These are phyloP conservation scores for Notiomystis cincta DNA, from an alignment of 2,113 vertebrate genomes.

Conservation along the genomic window DNA sequence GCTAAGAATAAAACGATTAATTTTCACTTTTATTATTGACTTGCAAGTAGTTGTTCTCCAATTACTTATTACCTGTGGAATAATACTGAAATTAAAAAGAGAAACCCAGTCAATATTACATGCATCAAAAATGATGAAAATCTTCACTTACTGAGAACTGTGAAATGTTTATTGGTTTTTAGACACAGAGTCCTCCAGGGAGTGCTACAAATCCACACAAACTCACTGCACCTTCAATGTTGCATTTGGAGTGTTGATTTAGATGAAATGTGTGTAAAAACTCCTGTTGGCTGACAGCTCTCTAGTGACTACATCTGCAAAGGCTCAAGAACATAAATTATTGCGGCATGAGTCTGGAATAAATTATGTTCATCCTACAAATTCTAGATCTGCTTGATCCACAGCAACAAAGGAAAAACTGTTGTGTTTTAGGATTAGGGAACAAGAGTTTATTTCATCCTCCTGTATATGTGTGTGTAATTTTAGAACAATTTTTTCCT, in stretches of 20 bases:
- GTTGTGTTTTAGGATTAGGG: neutral
- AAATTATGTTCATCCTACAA: neutral
- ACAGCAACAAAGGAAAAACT: neutral
- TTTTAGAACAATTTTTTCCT: neutral
- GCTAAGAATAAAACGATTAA: neutral
- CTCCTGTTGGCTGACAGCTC: conserved; percentile 51
- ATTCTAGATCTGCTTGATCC: neutral
- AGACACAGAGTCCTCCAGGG: conserved; percentile 56
- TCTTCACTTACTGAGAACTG: neutral
- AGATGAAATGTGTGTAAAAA: conserved; percentile 64
- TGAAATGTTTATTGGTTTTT: conserved; percentile 57
- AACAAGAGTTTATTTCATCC: neutral
- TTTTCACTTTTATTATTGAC: neutral
- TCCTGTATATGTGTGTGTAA: neutral
- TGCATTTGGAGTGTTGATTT: conserved; percentile 58
- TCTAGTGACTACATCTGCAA: conserved; percentile 56
- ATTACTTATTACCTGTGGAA: conserved; percentile 10
- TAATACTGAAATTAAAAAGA: conserved; percentile 24
- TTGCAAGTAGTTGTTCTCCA: neutral
- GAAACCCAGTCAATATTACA: neutral
- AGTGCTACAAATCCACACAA: conserved; percentile 68
- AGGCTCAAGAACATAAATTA: conserved; percentile 42
- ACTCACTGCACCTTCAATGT: conserved; percentile 13
- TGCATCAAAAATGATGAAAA: conserved; percentile 22
- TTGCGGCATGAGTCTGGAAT: conserved; percentile 13